phyloP scores from a whole-genome alignment of 53 echinoderm and acorn worm genomes.

The Henricia sp. region DNA sequence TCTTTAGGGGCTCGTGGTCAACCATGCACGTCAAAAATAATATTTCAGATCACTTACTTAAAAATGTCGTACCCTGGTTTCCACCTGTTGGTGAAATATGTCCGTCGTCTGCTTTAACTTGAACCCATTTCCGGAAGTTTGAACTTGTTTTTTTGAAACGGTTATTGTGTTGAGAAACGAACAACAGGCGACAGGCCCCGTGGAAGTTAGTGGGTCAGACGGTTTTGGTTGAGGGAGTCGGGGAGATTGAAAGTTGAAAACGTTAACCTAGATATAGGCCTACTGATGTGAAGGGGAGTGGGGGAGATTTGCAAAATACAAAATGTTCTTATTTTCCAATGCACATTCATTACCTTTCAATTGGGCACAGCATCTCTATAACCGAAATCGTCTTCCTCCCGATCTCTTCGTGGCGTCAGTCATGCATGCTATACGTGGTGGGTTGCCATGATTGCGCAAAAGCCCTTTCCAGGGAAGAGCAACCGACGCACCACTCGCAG shows the following conservation, averaged over 20 bases:
- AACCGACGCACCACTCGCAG: no score
- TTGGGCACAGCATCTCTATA: no score
- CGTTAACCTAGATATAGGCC: slow-evolving; percentile 45
- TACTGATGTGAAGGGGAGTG: no score
- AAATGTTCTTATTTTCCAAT: no score
- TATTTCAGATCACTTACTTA: slow-evolving; percentile 46
- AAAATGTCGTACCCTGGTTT: neutral
- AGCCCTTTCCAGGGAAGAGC: no score
- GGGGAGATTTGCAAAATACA: no score
- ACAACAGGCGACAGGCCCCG: slow-evolving; percentile 12
- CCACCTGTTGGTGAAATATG: slow-evolving; percentile 37
- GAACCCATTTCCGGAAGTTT: slow-evolving; percentile 51
- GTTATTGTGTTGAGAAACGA: slow-evolving; percentile 5
- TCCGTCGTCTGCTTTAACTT: slow-evolving; percentile 9
- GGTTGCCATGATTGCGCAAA: no score
- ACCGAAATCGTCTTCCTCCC: no score
- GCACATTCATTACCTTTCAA: no score
- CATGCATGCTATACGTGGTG: no score
- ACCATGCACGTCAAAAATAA: slow-evolving; percentile 48
- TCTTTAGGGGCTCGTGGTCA: slow-evolving; percentile 18
- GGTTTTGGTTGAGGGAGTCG: neutral
- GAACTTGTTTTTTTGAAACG: no score
- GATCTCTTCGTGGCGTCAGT: no score
- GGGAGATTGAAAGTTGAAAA: slow-evolving; percentile 1
- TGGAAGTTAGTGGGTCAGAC: slow-evolving; percentile 36